phyloP scores from a whole-genome alignment of 2,888 invertebrate species.

The Pyralis farinalis region DNA sequence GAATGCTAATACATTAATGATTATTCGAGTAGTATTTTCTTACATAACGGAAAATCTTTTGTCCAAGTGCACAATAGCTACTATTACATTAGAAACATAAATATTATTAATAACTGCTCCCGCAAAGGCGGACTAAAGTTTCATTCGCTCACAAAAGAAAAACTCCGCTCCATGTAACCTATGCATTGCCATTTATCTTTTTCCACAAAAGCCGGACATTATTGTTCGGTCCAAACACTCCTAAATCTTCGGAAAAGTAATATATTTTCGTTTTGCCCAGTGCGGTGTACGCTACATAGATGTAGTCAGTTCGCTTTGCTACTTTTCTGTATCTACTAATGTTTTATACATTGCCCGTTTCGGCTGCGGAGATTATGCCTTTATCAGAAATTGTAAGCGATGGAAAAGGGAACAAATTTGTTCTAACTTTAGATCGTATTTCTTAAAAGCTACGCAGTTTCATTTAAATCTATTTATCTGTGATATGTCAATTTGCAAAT shows the following conservation, averaged over 20 bases:
- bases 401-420: constrained; percentile 53
- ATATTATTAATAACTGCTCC: constrained; percentile 72
- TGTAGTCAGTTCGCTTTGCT: constrained; percentile 61
- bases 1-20: constrained; percentile 2
- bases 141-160: constrained; percentile 76
- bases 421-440: constrained; percentile 46
- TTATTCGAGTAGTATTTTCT: constrained; percentile 25
- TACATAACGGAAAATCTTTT: constrained; percentile 50
- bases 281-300: constrained; percentile 70
- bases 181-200: constrained; percentile 81
- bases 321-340: constrained; percentile 74
- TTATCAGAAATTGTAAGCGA: constrained; percentile 32
- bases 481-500: constrained; percentile 45
- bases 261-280: constrained; percentile 82
- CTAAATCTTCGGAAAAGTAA: constrained; percentile 82
- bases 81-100: constrained; percentile 64
- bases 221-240: constrained; percentile 82
- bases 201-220: constrained; percentile 82
- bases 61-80: constrained; percentile 50
- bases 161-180: constrained; percentile 74
- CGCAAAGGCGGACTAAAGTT: constrained; percentile 57
- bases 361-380: constrained; percentile 31
- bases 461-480: constrained; percentile 52
- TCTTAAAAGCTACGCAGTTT: constrained; percentile 47
- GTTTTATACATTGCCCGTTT: constrained; percentile 70